Percentiles rank a stretch among this genome's conserved stretches.
Conservation (phyloP, 2,888 invertebrate genomes). For the Xiphydria camelus region DNA sequence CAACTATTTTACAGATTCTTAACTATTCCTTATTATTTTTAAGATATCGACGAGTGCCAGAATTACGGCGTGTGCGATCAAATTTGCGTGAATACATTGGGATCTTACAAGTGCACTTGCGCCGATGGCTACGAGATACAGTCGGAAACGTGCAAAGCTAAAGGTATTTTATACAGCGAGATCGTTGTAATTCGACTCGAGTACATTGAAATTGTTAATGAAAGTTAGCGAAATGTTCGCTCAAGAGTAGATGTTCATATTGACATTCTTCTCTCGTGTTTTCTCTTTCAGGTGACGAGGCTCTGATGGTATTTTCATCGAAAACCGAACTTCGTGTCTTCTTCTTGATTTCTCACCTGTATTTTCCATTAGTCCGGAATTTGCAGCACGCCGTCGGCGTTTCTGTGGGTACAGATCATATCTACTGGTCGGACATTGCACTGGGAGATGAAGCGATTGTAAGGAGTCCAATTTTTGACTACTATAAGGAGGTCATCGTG, state of each 20-base stretch:
- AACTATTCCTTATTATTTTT: not conserved
- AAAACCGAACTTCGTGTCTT: constrained; percentile 68
- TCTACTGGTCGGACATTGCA: constrained; percentile 80
- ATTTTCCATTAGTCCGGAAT: constrained; percentile 60
- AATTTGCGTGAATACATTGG: constrained; percentile 64
- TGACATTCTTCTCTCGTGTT: constrained; percentile 21
- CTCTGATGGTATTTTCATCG: constrained; percentile 71
- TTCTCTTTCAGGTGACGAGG: constrained; percentile 63
- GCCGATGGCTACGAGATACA: too few species aligned
- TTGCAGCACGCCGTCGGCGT: constrained; percentile 70
- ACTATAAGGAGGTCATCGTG: constrained; percentile 62
- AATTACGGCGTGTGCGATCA: constrained; percentile 71
- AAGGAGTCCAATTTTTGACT: constrained; percentile 66
- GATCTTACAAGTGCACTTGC: constrained; percentile 68
- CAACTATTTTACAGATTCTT: too few species aligned
- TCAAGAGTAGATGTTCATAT: constrained; percentile 27
- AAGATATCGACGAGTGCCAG: constrained; percentile 69
- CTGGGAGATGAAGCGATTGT: constrained; percentile 74
- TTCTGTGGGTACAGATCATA: constrained; percentile 67
- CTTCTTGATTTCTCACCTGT: constrained; percentile 62
- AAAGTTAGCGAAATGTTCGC: too few species aligned
- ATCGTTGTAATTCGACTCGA: too few species aligned
- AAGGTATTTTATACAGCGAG: constrained; percentile 44
- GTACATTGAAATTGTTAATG: not conserved
- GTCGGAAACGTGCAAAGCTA: constrained; percentile 63